Percentiles rank a stretch among this genome's conserved stretches.
Evolutionary conservation across 2,888 invertebrate genomes (phyloP).

Genomic region (Lottia scabra): DNA sequence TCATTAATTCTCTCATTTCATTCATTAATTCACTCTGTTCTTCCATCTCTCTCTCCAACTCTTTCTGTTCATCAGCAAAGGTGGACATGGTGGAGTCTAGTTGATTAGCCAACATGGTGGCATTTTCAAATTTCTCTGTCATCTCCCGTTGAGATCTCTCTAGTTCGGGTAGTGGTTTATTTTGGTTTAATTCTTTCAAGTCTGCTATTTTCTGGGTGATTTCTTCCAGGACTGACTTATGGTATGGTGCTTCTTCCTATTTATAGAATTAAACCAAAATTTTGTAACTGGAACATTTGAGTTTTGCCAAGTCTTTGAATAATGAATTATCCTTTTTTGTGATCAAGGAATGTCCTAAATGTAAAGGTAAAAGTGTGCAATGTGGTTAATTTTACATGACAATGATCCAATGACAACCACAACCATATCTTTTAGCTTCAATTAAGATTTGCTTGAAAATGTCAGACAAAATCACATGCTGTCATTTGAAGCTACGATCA

Average conservation of each 20-base stretch:
- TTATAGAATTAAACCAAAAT: slow-evolving; percentile 14
- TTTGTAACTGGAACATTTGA: too few species aligned
- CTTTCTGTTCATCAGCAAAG: slow-evolving; percentile 72
- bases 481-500: too few species aligned
- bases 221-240: slow-evolving; percentile 81
- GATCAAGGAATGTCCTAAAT: too few species aligned
- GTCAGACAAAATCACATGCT: too few species aligned
- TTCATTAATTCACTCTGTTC: slow-evolving; percentile 59
- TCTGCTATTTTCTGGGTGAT: slow-evolving; percentile 85
- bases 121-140: slow-evolving; percentile 77
- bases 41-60: slow-evolving; percentile 54
- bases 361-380: too few species aligned
- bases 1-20: slow-evolving; percentile 54
- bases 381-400: too few species aligned
- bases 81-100: slow-evolving; percentile 80
- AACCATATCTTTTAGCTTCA: too few species aligned
- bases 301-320: too few species aligned
- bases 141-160: slow-evolving; percentile 50
- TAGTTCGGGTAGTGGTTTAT: slow-evolving; percentile 75
- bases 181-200: slow-evolving; percentile 81
- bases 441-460: too few species aligned
- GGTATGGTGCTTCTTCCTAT: slow-evolving; percentile 81
- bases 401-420: too few species aligned
- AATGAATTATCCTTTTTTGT: too few species aligned
- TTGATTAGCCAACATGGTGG: slow-evolving; percentile 80